Conservation (phyloP, 1,140 invertebrate species). For the Tetramorium simillimum region DNA sequence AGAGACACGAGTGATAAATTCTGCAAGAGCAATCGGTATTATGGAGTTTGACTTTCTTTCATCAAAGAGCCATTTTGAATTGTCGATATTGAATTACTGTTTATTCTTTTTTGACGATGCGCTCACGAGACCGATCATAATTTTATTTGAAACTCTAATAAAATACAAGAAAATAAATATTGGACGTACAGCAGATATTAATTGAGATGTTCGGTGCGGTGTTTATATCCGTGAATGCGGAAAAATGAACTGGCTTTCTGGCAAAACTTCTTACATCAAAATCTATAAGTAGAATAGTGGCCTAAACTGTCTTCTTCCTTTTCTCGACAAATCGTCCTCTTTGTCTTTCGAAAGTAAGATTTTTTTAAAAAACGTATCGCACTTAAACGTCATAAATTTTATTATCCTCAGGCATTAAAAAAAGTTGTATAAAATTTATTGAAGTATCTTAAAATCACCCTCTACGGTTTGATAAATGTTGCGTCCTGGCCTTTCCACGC, state of each 20-base stretch:
- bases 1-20: slow-evolving; percentile 6
- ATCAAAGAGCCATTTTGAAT: not conserved
- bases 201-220: not conserved
- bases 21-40: not conserved
- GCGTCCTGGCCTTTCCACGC: not conserved
- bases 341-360: not conserved
- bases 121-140: not conserved
- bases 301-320: not conserved
- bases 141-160: not conserved
- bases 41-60: not conserved
- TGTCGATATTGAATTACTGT: not conserved
- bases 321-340: not conserved
- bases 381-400: not conserved
- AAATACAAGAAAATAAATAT: not conserved
- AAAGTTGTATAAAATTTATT: not conserved
- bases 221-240: not conserved
- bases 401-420: not conserved
- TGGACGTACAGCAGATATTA: slow-evolving; percentile 6
- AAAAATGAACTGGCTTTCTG: slow-evolving; percentile 13
- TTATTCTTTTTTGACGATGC: not conserved
- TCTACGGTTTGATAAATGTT: not conserved
- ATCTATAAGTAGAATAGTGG: slow-evolving; percentile 21
- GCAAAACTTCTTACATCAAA: slow-evolving; percentile 24
- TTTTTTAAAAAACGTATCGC: not conserved
- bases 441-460: not conserved